Base-by-base conservation (phyloP, 1,140 invertebrate species). In the Gonatopus flavifemur region DNA sequence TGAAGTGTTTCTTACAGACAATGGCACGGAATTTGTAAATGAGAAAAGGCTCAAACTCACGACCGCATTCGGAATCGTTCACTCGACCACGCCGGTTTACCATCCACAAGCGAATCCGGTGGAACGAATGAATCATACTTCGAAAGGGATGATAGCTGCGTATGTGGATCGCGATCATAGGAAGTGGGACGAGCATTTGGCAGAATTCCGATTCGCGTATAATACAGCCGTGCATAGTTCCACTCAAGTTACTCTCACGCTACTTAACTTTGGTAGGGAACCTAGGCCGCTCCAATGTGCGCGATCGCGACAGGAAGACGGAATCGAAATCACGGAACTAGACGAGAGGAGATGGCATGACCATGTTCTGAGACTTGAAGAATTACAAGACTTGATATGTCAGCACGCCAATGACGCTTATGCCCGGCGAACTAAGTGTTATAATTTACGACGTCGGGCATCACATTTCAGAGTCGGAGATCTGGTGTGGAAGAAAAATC, bases 1-100 rank as follows among this genome's bases (percentile, higher is more conserved):
- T 4, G 37, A 55, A 33, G 62, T 57, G 2, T 41, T 75, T 2
- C 39, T 74, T 0, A 55, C 68, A 22, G 77, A 82, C 47, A 75
- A 77, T 47, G 79, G 74, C 1, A 59, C 53, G 8, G 73, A 80
- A 45, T 81, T 80, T 44, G 57, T 51, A 24, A 64, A 67, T 20
- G 37, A 39, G 20, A 15, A 44, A 49, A 2, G 55, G 32, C 9
- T 59, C 55, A 42, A 46, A 45, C 8, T n/a, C 7, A 7, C n/a
- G n/a, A 30, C 28, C 28, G n/a, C 28, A 31, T 55, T 5, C 57
- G 33, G 37, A n/a, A 57, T 60, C n/a, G 10, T 25, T 16, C 41
- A 63, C 18, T 46, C 49, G 9, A 66, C 57, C 31, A 72, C 61
- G 1, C 57, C 66, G 15, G 37, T 49, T 18, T 77, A 79, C 49